These are phyloP conservation scores for Latrodectus hesperus DNA, from an alignment of 2,888 invertebrate species.

Conservation along the genomic window DNA sequence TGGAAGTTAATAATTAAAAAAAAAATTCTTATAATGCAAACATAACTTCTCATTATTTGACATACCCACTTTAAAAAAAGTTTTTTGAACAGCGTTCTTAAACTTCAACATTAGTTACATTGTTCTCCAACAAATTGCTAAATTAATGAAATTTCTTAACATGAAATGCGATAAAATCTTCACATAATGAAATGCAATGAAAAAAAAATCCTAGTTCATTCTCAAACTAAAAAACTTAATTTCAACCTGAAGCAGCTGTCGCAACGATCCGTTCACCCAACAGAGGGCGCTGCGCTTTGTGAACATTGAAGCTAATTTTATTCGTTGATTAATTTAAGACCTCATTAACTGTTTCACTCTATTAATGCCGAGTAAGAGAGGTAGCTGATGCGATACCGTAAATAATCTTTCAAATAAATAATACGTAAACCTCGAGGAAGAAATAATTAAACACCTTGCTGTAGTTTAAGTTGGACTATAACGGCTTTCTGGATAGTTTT, in stretches of 20 bases:
- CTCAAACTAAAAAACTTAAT: not conserved
- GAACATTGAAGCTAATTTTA: conserved; percentile 9
- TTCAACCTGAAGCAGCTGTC: not conserved
- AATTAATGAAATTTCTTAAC: conserved; percentile 20
- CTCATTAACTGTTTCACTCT: conserved; percentile 10
- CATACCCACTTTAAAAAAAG: too few species aligned
- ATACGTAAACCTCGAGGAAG: not conserved
- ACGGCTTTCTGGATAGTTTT: too few species aligned
- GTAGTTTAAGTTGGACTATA: too few species aligned
- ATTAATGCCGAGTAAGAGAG: not conserved
- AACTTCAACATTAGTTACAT: not conserved
- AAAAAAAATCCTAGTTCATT: not conserved
- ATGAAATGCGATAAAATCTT: conserved; percentile 23
- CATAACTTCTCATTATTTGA: too few species aligned
- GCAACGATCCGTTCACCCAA: not conserved
- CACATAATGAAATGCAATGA: not conserved
- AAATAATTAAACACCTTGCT: too few species aligned
- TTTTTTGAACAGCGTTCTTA: too few species aligned
- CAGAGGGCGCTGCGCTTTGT: not conserved
- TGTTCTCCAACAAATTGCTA: conserved; percentile 30
- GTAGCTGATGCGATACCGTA: not conserved
- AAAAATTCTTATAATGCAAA: too few species aligned
- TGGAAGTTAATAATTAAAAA: too few species aligned
- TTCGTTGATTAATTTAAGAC: conserved; percentile 32
- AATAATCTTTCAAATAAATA: not conserved